Evolutionary conservation across 2,888 invertebrate species (phyloP), one percentile per base, ranked within the genome.

Genomic region (Eristalis arbustorum): DNA sequence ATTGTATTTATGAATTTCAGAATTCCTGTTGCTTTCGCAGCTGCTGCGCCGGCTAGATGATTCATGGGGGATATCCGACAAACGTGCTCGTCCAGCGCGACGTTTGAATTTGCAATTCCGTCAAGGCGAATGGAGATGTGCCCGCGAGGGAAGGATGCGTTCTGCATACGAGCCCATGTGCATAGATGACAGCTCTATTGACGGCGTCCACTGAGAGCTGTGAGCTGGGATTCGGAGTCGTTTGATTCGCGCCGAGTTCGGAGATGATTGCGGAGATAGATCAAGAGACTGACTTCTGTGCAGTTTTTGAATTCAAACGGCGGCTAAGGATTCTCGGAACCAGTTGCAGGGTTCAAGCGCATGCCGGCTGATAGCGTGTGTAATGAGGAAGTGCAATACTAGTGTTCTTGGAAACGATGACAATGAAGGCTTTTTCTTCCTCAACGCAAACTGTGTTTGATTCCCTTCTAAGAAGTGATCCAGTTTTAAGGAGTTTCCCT

Each of bases 41-140:
- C 57, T 59, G 40, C 40, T 31, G 34, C 42, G 22, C 63, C 34
- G 22, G 69, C 34, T 66, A 57, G 42, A 49, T 85, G 81, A 85
- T 85, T 85, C 85, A 85, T 78, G 59, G 63, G 84, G 81, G 73
- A 69, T 81, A 77, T 85, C 85, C 77, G 72, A 80, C 76, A 69
- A 11, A 64, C n/a, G 49, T 22, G 56, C 62, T 73, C n/a, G 56
- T 56, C 77, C 85, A 85, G n/a, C n/a, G n/a, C n/a, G n/a, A 78
- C 42, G 56, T 77, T 78, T 85, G 85, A 81, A 85, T 85, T 77
- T 67, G 85, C 77, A 85, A 81, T 79, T 81, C 42, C 37, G 62
- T 31, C 74, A 66, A 64, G 13, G 73, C 14, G 2, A 42, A 74
- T 62, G 66, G 28, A 81, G 59, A 63, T 67, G 28, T 61, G 80